Base-by-base conservation (phyloP, 2,113 vertebrate genomes). In the Henicopernis longicauda region DNA sequence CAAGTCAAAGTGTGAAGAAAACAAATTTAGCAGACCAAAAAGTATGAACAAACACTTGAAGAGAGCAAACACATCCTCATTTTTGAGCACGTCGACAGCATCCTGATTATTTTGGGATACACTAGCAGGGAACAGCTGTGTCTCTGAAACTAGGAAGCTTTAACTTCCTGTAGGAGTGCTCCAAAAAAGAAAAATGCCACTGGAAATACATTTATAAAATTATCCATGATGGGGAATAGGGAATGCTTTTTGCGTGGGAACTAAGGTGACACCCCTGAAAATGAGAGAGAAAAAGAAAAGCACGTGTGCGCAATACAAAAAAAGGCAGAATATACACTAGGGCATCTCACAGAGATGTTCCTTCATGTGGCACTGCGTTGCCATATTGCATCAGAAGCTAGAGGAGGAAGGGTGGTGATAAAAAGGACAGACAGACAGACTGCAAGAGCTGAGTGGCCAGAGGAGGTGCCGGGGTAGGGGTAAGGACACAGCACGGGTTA, bases 281-380 rank as follows among this genome's bases (percentile, higher is more conserved):
- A 61, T 7, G 15, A 44, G 22, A 58, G 16, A 77, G 38, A 23
- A 83, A 86, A 88, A 90, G 17, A 32, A 92, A 70, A 38, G 16
- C 19, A 50, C 1, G 1, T 0, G 1, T 12, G 8, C 4, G 3
- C 73, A 85, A 45, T 31, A 65, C 14, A 14, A 21, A 40, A 47
- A 20, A 65, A 49, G 42, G 42, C 29, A 79, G 26, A 86, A 49
- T 7, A 40, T 11, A 42, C 4, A 21, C 19, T 10, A 50, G 32
- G 25, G 27, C 65, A 76, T 50, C 47, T 78, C 3, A 3, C 17
- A 42, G 40, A 89, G 47, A 17, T 7, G 26, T 21, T 74, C 63
- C 32, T 78, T 81, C 8, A 1, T 4, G 11, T 6, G 5, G 34
- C 7, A 5, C 4, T 45, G 50, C 0, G 1, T 18, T 44, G 31